Percentiles rank a stretch among this genome's conserved stretches.
phyloP scores from a whole-genome alignment of 2,113 vertebrate species.

The Excalfactoria chinensis region DNA sequence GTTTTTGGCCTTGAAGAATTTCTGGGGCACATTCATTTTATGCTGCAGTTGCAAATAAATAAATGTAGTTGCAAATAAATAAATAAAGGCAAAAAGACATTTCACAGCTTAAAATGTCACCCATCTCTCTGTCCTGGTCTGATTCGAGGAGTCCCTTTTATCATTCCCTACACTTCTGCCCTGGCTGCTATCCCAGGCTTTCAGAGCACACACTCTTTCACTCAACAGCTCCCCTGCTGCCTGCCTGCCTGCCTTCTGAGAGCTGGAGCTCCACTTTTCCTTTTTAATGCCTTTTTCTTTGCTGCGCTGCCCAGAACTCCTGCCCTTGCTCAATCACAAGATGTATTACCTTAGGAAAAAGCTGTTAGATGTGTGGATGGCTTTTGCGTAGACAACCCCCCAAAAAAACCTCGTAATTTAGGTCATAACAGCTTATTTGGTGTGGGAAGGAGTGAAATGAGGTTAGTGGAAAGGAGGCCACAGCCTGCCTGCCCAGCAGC shows the following conservation, averaged over 20 bases:
- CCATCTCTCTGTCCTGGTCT: not conserved
- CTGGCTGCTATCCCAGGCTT: not conserved
- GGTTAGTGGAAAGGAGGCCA: not conserved
- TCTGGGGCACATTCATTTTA: not conserved
- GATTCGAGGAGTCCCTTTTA: not conserved
- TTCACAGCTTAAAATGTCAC: not conserved
- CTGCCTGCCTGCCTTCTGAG: not conserved
- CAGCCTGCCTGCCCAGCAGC: not conserved
- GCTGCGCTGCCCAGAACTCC: not conserved
- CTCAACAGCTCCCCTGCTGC: not conserved
- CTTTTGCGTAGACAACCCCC: fast-evolving
- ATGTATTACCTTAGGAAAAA: not conserved
- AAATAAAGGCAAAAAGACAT: not conserved
- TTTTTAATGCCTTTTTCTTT: not conserved
- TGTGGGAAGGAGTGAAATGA: not conserved
- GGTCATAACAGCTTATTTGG: not conserved
- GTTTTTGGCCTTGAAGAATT: not conserved
- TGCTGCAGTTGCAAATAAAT: not conserved
- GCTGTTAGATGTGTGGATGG: not conserved
- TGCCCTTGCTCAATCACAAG: not conserved
- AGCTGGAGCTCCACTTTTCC: not conserved
- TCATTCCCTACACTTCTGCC: not conserved
- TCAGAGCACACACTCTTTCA: not conserved
- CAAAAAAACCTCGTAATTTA: not conserved
- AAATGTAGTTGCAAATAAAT: not conserved